Evolutionary conservation across 1,140 invertebrate species (phyloP).

Genomic region (Nixonia krombeini): DNA sequence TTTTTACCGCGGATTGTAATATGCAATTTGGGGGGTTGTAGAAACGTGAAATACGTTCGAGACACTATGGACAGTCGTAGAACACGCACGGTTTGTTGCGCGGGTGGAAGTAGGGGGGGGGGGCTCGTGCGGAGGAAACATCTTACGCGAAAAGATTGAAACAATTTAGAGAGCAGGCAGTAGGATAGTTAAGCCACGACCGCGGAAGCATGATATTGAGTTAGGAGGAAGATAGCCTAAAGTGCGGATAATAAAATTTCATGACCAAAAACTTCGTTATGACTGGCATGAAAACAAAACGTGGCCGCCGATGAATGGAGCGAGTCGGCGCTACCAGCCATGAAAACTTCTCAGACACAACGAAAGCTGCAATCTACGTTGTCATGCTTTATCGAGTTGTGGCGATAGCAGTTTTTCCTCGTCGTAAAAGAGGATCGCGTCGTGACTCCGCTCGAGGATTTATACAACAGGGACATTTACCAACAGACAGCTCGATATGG

Average conservation of each 20-base stretch:
- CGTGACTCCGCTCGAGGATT: constrained; percentile 19
- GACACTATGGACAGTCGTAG: too few relatives aligned
- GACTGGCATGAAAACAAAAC: constrained; percentile 58
- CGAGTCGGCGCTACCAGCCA: constrained; percentile 46
- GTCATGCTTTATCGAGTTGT: constrained; percentile 48
- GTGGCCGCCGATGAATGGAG: constrained; percentile 54
- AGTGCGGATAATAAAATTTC: constrained; percentile 68
- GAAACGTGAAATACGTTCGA: too few relatives aligned
- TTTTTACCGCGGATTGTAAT: too few relatives aligned
- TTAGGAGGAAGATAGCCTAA: constrained; percentile 60
- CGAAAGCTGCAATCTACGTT: constrained; percentile 57
- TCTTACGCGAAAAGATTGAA: constrained; percentile 40
- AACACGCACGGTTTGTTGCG: too few relatives aligned
- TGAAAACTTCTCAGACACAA: constrained; percentile 66
- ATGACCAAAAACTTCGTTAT: constrained; percentile 68
- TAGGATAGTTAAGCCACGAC: constrained; percentile 41
- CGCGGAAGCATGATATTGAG: constrained; percentile 65
- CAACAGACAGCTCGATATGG: constrained; percentile 37
- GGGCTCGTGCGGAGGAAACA: too few relatives aligned
- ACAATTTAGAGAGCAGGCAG: constrained; percentile 34
- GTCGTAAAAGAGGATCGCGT: constrained; percentile 47
- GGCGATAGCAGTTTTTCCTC: constrained; percentile 43
- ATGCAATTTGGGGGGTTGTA: too few relatives aligned
- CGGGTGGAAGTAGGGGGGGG: too few relatives aligned
- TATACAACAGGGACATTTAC: constrained; percentile 29